Percentiles rank a stretch among this genome's conserved stretches.
Evolutionary conservation across 2,113 vertebrate genomes (phyloP).

Genomic region (Corythaeola cristata): DNA sequence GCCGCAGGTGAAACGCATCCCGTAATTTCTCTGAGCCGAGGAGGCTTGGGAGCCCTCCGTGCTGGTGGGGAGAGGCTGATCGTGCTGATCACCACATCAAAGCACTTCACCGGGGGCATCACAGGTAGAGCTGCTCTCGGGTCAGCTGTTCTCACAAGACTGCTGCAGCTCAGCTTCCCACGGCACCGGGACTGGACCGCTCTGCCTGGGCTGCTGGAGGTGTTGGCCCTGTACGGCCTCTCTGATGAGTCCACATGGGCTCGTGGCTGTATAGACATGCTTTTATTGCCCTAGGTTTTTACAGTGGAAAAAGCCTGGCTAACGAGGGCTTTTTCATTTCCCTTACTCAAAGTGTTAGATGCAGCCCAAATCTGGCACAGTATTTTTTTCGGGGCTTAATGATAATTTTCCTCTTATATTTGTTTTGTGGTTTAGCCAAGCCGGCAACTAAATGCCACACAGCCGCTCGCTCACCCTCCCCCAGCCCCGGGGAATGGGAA

Average conservation of each 20-base stretch:
- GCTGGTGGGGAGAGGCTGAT: background rate
- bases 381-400: background rate
- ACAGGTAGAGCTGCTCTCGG: background rate
- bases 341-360: background rate
- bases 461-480: no score
- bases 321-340: rapidly evolving
- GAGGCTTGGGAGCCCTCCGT: background rate
- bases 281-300: background rate
- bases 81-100: rapidly evolving
- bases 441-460: no score
- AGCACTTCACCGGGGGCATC: background rate
- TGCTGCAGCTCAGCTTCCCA: background rate
- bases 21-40: background rate
- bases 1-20: background rate
- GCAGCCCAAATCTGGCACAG: background rate
- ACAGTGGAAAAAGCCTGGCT: background rate
- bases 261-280: rapidly evolving
- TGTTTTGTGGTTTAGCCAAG: no score
- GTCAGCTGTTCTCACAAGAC: background rate
- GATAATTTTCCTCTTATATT: background rate
- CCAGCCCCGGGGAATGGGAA: no score
- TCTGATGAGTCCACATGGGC: background rate
- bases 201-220: background rate
- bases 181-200: background rate
- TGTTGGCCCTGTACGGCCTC: rapidly evolving